These are phyloP conservation scores for Stichodactyla helianthus DNA, from an alignment of 64 coral and sea anemone species.

Conservation along the genomic window DNA sequence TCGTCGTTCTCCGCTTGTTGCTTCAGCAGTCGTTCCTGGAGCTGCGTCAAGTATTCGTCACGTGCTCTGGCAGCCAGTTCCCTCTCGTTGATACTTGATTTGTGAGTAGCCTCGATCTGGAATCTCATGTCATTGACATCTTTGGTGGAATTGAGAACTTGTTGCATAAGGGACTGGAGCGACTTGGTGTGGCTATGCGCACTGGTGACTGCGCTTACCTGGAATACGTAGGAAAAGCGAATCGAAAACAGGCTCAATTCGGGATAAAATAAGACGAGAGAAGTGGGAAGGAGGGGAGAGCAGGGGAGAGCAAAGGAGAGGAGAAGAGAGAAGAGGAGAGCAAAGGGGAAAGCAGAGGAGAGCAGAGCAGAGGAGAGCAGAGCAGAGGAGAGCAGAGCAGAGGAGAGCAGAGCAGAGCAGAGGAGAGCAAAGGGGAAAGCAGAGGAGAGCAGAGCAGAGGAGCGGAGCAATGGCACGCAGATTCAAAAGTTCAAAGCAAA, in stretches of 20 bases:
- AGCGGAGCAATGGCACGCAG: not conserved
- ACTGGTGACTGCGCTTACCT: constrained; percentile 70
- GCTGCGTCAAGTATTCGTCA: constrained; percentile 83
- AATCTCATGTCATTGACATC: constrained; percentile 77
- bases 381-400: not conserved
- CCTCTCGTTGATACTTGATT: constrained; percentile 73
- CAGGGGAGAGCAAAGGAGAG: not conserved
- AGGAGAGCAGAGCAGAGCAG: not conserved
- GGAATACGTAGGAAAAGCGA: not conserved
- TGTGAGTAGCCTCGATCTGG: constrained; percentile 81
- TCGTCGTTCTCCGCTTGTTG: constrained; percentile 96
- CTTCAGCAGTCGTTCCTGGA: constrained; percentile 77
- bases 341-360: not conserved
- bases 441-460: not conserved
- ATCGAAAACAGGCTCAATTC: not conserved
- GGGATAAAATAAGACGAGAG: too few relatives aligned
- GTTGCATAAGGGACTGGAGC: constrained; percentile 87
- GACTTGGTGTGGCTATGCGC: constrained; percentile 92
- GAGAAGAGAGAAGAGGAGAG: not conserved
- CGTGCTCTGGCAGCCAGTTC: constrained; percentile 75
- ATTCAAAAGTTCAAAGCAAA: not conserved
- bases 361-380: not conserved
- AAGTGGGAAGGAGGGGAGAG: too few relatives aligned
- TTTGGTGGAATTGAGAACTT: constrained; percentile 89
- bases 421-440: not conserved